These are phyloP conservation scores for Drosophila hamatofila DNA, from an alignment of 2,888 invertebrate species.

Conservation along the genomic window DNA sequence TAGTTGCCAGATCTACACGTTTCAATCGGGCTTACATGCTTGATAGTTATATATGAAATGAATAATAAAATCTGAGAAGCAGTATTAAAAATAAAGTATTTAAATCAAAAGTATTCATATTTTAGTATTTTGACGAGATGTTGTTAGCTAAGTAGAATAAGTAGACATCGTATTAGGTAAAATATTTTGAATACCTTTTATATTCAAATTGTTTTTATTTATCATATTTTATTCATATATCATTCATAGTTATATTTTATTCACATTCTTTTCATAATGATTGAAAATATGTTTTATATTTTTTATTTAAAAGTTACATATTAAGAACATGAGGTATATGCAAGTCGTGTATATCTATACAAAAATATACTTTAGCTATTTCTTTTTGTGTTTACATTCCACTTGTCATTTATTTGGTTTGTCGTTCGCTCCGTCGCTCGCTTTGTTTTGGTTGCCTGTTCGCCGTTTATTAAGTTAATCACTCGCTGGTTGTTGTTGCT, in stretches of 20 bases:
- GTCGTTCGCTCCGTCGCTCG: slow-evolving; percentile 22
- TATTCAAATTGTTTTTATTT: too few species aligned
- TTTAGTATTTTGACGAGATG: neutral
- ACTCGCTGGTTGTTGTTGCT: slow-evolving; percentile 31
- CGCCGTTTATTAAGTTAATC: slow-evolving; percentile 59
- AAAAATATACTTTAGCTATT: slow-evolving; percentile 4
- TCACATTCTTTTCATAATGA: neutral
- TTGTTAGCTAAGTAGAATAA: neutral
- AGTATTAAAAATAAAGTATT: neutral
- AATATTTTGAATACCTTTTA: too few species aligned
- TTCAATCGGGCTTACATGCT: neutral
- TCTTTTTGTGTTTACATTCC: slow-evolving; percentile 38
- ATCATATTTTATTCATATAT: neutral
- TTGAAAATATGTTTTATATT: neutral
- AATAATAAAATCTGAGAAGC: neutral
- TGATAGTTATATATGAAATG: neutral
- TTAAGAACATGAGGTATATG: slow-evolving; percentile 23
- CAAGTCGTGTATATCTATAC: slow-evolving; percentile 7
- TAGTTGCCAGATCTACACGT: neutral
- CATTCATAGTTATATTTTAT: too few species aligned
- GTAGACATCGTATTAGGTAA: too few species aligned
- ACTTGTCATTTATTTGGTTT: slow-evolving; percentile 43
- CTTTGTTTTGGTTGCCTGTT: slow-evolving; percentile 28
- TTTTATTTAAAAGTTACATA: neutral
- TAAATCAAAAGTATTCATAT: too few species aligned